phyloP scores from a whole-genome alignment of 1,140 invertebrate genomes.

The Drosophila erecta region DNA sequence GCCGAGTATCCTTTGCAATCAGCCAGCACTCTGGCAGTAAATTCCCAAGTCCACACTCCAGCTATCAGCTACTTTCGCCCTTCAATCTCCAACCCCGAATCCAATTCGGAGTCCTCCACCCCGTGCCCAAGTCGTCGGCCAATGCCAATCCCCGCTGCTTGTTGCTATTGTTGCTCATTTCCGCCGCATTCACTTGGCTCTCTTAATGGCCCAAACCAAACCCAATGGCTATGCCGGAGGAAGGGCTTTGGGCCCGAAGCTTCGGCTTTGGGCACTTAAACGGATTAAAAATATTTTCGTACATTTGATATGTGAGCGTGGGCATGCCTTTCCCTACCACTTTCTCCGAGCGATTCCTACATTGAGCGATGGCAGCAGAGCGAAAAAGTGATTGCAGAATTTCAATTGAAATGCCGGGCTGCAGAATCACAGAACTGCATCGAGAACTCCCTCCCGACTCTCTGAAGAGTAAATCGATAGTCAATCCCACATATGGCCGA shows the following conservation, averaged over 20 bases:
- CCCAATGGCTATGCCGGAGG: slow-evolving; percentile 31
- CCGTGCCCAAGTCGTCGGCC: not conserved
- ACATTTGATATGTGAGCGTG: slow-evolving; percentile 76
- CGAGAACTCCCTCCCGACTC: not conserved
- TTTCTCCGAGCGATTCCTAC: slow-evolving; percentile 8
- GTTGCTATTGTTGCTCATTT: slow-evolving; percentile 82
- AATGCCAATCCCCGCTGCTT: slow-evolving; percentile 61
- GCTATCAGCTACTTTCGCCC: slow-evolving; percentile 64
- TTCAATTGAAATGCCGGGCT: slow-evolving; percentile 33
- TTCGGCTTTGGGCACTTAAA: slow-evolving; percentile 68
- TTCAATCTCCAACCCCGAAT: slow-evolving; percentile 15
- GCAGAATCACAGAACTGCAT: slow-evolving; percentile 20
- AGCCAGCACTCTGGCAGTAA: slow-evolving; percentile 73
- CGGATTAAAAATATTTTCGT: slow-evolving; percentile 82
- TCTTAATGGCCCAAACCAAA: slow-evolving; percentile 68
- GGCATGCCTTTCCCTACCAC: slow-evolving; percentile 26
- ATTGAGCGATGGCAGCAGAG: slow-evolving; percentile 17
- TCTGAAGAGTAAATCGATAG: slow-evolving; percentile 21
- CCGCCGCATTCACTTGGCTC: slow-evolving; percentile 79
- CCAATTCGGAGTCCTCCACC: not conserved
- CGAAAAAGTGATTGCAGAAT: slow-evolving; percentile 46
- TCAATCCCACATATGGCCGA: slow-evolving; percentile 15
- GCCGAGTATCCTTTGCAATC: slow-evolving; percentile 81
- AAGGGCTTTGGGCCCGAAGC: slow-evolving; percentile 4
- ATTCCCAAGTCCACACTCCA: slow-evolving; percentile 66